Base-by-base conservation (phyloP, 2,888 invertebrate species). In the Stenichneumon culpator region DNA sequence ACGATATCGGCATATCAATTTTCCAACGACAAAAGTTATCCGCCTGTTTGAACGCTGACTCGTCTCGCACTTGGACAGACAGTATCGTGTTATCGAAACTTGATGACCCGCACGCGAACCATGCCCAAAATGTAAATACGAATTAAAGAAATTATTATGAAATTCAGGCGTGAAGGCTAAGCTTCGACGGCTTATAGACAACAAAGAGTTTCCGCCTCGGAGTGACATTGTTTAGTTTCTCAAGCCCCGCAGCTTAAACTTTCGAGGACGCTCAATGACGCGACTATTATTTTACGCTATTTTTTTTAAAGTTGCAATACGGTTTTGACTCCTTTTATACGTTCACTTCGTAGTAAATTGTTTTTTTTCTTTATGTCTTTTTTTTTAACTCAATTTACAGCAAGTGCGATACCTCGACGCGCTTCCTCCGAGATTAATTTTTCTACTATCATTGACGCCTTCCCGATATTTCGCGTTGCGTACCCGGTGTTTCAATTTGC, bases 1-100 rank as follows among this genome's bases (percentile, higher is more conserved):
- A 11, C 60, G 57, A 75, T 74, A 79, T 67, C 68, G 68, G 70
- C 82, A 72, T 82, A 82, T 82, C 77, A 77, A 54, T 67, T 70
- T 70, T 57, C 44, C 44, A 47, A 47, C 44, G 44, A 47, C 44
- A 47, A 47, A 47, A 16, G 44, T 47, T 47, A 47, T 47, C 44
- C 44, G 44, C 44, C 44, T 47, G 44, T 47, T 47, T 47, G 16
- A 47, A 16, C 44, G 16, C 44, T 47, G 44, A 47, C 44, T 47
- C 44, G 44, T 47, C 44, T 4, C 44, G 16, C 16, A 47, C 44
- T 14, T 47, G 44, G 44, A 47, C 44, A 4, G 44, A 44, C 44
- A 47, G 44, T 25, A 14, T 39, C 39, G 39, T 11, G 39, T 39
- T 39, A 14, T 25, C 25, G 11, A 57, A 57, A 25, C 14, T 19